Base-by-base conservation (phyloP, 2,888 invertebrate genomes). In the Yponomeuta evonymella region DNA sequence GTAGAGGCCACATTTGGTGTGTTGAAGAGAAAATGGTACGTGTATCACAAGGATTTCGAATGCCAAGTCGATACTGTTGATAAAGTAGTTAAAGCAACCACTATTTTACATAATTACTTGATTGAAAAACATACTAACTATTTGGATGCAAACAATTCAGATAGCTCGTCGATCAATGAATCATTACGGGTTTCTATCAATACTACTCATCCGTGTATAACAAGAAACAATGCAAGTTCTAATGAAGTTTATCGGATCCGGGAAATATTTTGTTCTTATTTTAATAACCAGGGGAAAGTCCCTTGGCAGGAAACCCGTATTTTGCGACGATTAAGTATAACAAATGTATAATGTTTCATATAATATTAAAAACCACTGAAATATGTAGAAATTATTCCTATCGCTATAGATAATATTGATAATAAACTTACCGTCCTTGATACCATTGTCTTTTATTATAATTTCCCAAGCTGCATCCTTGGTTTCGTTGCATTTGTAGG, bases 1-100 rank as follows among this genome's bases (percentile, higher is more conserved):
- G 74, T 76, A 15, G 75, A 75, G 72, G 73, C 74, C 70, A 74
- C 76, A 70, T 76, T 75, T 70, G 75, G 75, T 65, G 73, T 76
- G 73, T 71, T 76, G 72, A 36, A 73, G 69, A 69, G 74, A 66
- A 75, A 74, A 73, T 76, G 74, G 74, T 73, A 72, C 70, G 75
- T 74, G 70, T 75, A 75, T 70, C 72, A 70, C 63, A 73, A 73
- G 58, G 58, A 58, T 58, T 58, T 58, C 72, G 73, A 73, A 69
- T 74, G 74, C 67, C 73, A 74, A 73, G 73, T 73, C 70, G 72
- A 68, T 30, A 68, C 30, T 58, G 68, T 51, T 23, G 68, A 75
- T 43, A 74, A 75, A 73, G 72, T 75, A 58, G 66, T 74, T 71
- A 75, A 75, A 72, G 73, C 68, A 48, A 68, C 68, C 15, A 30